These are phyloP conservation scores for Pyrocoelia pectoralis DNA, from an alignment of 2,888 invertebrate genomes.

Conservation along the genomic window DNA sequence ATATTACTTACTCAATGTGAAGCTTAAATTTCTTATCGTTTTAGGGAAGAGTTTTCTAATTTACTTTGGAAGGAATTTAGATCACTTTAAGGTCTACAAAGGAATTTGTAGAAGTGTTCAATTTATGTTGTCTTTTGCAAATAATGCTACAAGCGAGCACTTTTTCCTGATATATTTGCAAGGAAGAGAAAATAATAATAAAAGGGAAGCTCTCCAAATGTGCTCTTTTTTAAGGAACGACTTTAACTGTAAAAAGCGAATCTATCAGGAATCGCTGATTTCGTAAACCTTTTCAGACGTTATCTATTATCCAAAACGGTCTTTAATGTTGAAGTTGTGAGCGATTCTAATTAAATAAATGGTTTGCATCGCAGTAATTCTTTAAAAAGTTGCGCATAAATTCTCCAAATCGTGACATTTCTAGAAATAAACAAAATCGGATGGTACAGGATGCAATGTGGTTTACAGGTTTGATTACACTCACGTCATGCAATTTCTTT, in stretches of 20 bases:
- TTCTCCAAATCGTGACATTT: too few species aligned
- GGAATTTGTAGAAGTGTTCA: constrained; percentile 2
- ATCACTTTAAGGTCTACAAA: not conserved
- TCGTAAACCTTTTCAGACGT: not conserved
- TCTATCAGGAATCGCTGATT: not conserved
- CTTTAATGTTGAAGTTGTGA: not conserved
- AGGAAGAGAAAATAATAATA: not conserved
- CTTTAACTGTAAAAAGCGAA: not conserved
- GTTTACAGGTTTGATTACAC: too few species aligned
- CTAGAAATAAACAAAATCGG: too few species aligned
- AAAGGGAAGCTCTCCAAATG: not conserved
- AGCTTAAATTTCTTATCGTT: not conserved
- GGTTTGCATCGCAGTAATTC: not conserved
- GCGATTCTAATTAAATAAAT: not conserved
- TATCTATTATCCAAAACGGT: not conserved
- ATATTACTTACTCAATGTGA: not conserved
- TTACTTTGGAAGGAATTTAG: constrained; percentile 1
- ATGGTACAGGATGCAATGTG: too few species aligned
- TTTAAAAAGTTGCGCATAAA: not conserved
- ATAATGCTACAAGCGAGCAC: not conserved
- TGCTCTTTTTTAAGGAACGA: too few species aligned
- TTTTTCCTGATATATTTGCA: not conserved
- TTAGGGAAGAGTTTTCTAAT: not conserved
- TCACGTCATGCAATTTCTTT: too few species aligned
- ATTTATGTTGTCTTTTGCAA: constrained; percentile 8